Conservation (phyloP, 2,113 vertebrate species). For the Talpa occidentalis region DNA sequence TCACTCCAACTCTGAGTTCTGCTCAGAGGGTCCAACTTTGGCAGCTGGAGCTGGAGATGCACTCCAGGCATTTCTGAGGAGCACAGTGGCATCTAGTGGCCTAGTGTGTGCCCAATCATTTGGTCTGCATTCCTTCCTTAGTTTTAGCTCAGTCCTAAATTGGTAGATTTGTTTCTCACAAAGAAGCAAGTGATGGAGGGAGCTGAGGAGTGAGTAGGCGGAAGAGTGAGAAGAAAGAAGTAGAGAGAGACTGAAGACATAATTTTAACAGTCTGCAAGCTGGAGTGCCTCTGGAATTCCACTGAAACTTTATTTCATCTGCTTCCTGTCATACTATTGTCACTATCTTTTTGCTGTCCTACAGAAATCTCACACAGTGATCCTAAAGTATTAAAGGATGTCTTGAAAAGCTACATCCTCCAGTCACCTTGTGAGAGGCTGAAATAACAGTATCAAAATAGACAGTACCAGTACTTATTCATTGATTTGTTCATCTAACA, state of each 20-base stretch:
- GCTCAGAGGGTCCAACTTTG: fast-evolving
- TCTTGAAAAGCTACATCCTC: not conserved
- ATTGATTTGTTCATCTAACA: not conserved
- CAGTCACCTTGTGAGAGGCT: not conserved
- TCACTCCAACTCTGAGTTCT: not conserved
- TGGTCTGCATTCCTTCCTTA: not conserved
- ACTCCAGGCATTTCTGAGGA: constrained; percentile 39
- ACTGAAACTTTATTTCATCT: not conserved
- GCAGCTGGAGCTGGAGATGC: not conserved
- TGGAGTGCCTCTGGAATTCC: not conserved
- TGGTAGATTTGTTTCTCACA: not conserved
- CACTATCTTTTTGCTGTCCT: not conserved
- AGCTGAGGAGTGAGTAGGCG: not conserved
- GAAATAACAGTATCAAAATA: constrained; percentile 7
- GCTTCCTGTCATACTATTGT: not conserved
- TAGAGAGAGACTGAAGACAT: not conserved
- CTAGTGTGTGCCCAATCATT: not conserved
- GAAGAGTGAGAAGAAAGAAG: not conserved
- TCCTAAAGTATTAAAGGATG: not conserved
- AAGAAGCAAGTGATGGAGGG: not conserved
- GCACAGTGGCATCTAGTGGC: constrained; percentile 83
- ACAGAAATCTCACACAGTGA: not conserved
- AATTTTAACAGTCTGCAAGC: not conserved
- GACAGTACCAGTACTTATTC: not conserved
- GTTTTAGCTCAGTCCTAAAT: not conserved